Conservation (phyloP, 2,888 invertebrate species). For the Pseudococcus jackbeardsleyi region DNA sequence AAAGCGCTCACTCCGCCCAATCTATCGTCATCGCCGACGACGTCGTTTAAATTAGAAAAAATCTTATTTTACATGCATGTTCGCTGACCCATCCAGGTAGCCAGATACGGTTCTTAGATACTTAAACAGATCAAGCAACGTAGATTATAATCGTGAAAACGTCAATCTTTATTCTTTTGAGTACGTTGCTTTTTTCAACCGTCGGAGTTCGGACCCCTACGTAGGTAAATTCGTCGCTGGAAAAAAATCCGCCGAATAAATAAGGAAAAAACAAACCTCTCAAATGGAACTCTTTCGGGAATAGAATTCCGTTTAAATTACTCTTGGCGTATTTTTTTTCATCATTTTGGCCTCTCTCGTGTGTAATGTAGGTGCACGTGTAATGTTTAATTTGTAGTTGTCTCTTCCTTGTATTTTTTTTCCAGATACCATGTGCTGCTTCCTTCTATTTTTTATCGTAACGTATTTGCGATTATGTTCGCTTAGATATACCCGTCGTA, state of each 20-base stretch:
- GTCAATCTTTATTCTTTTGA: background rate
- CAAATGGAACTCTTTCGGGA: conserved; percentile 11
- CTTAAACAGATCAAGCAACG: background rate
- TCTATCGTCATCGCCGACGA: background rate
- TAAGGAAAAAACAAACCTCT: conserved; percentile 2
- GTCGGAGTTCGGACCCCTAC: background rate
- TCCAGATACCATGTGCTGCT: background rate
- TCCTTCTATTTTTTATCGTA: background rate
- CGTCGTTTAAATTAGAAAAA: conserved; percentile 22
- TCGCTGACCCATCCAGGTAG: background rate
- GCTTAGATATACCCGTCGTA: conserved; percentile 3
- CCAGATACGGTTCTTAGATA: background rate
- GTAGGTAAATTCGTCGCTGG: background rate
- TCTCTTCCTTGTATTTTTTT: background rate
- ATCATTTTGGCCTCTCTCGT: background rate
- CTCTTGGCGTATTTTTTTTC: background rate
- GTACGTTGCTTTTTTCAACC: background rate
- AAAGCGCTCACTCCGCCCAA: background rate
- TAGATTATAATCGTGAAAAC: background rate
- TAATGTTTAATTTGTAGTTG: conserved; percentile 1
- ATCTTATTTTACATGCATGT: background rate
- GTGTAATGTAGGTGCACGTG: background rate
- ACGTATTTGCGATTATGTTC: background rate
- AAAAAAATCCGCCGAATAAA: background rate
- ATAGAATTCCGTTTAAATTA: conserved; percentile 28